These are phyloP conservation scores for Caenorhabditis drosophilae DNA, from an alignment of 2,888 invertebrate genomes.

Conservation along the genomic window DNA sequence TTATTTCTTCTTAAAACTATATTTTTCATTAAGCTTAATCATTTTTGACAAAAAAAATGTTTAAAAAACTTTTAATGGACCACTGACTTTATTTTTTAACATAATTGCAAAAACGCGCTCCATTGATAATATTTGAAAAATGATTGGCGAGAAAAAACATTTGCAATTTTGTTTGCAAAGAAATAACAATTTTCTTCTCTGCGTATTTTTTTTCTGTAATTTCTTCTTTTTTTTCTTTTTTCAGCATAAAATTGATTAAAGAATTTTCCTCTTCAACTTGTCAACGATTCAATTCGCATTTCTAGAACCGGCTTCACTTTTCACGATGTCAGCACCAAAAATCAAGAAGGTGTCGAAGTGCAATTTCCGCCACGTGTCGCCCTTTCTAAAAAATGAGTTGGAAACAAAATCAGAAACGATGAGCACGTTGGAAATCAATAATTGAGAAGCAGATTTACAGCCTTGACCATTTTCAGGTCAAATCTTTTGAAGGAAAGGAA, in stretches of 20 bases:
- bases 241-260: conserved; percentile 5
- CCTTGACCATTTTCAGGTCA: conserved; percentile 24
- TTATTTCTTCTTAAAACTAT: too few relatives aligned
- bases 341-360: conserved; percentile 26
- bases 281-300: conserved; percentile 28
- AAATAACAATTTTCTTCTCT: too few relatives aligned
- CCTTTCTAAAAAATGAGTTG: conserved; percentile 15
- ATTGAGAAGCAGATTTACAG: conserved; percentile 27
- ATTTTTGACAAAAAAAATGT: too few relatives aligned
- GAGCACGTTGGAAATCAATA: conserved; percentile 18
- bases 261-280: conserved; percentile 26
- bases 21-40: too few relatives aligned
- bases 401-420: conserved; percentile 12
- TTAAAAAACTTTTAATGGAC: too few relatives aligned
- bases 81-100: too few relatives aligned
- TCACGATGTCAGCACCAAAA: conserved; percentile 29
- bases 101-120: too few relatives aligned
- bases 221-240: background rate
- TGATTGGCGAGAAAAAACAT: too few relatives aligned
- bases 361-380: conserved; percentile 23
- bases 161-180: too few relatives aligned
- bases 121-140: too few relatives aligned
- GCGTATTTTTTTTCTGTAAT: too few relatives aligned
- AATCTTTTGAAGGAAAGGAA: too few relatives aligned
- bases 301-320: conserved; percentile 20